A percentile compares a stretch with the other conserved stretches of the same genome.
phyloP scores from a whole-genome alignment of 2,797 vertebrate genomes.

The Mormyrops attenuatus region DNA sequence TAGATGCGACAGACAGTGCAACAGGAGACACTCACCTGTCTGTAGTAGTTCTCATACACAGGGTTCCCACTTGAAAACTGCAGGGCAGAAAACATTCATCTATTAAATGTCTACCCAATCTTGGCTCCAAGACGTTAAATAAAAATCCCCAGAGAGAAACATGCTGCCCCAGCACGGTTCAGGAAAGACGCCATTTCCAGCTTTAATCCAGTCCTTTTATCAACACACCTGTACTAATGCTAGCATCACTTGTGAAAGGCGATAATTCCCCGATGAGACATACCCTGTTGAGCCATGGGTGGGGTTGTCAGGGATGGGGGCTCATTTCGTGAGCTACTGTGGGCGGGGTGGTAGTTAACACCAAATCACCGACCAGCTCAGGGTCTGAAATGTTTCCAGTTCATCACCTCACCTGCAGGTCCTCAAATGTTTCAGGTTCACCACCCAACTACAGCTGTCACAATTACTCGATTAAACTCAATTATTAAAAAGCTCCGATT shows the following conservation, averaged over 20 bases:
- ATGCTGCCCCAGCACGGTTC: not conserved
- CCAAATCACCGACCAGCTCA: not conserved
- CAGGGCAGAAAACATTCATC: conserved; percentile 26
- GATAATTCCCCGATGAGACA: not conserved
- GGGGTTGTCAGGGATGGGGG: not conserved
- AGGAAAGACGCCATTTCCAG: not conserved
- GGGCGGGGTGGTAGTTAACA: not conserved
- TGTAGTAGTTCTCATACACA: conserved; percentile 85
- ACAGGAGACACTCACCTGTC: conserved; percentile 73
- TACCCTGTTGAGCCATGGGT: not conserved
- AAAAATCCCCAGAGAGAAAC: not conserved
- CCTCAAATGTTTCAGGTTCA: not conserved
- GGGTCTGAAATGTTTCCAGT: not conserved
- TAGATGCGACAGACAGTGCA: not conserved
- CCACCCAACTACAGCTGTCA: not conserved
- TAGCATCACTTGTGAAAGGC: not conserved
- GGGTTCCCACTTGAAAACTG: conserved; percentile 82
- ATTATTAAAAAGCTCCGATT: not conserved
- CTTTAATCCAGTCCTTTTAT: not conserved
- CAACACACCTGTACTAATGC: not conserved
- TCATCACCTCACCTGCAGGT: not conserved
- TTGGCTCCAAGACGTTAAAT: not conserved
- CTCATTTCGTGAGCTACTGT: not conserved
- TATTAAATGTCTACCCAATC: conserved; percentile 8
- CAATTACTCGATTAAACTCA: not conserved